Evolutionary conservation across 2,797 vertebrate species (phyloP).

Genomic region (Lophius americanus): DNA sequence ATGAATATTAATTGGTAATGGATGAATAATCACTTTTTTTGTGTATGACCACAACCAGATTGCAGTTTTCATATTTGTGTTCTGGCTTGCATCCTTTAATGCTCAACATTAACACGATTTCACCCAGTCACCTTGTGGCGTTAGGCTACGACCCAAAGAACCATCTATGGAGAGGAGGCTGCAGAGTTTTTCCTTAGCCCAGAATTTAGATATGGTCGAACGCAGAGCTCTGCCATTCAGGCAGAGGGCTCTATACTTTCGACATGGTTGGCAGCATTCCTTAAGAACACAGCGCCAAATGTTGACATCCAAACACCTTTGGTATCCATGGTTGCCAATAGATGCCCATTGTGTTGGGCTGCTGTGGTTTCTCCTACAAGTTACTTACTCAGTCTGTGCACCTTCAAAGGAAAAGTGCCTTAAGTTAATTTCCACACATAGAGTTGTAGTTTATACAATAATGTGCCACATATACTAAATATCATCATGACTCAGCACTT

Average conservation of each 20-base stretch:
- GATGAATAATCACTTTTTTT: slow-evolving; percentile 44
- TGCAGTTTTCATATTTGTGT: slow-evolving; percentile 11
- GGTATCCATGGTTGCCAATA: slow-evolving; percentile 47
- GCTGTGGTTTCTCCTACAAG: slow-evolving; percentile 45
- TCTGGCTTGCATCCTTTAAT: slow-evolving; percentile 47
- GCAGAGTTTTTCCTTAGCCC: slow-evolving; percentile 60
- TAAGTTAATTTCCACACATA: slow-evolving; percentile 67
- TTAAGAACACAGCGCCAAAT: slow-evolving; percentile 47
- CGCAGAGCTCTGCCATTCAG: not conserved
- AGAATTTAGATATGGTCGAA: slow-evolving; percentile 5
- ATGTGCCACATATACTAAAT: slow-evolving; percentile 48
- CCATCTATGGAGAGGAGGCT: slow-evolving; percentile 41
- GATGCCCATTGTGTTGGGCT: slow-evolving; percentile 51
- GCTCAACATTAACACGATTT: slow-evolving; percentile 61
- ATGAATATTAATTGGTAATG: slow-evolving; percentile 63
- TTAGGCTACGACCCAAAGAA: slow-evolving; percentile 78
- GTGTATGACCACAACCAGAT: slow-evolving; percentile 42
- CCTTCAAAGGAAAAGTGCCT: slow-evolving; percentile 81
- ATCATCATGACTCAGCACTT: slow-evolving; percentile 59
- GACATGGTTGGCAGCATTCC: slow-evolving; percentile 54
- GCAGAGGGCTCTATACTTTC: slow-evolving; percentile 20
- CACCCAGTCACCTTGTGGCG: slow-evolving; percentile 64
- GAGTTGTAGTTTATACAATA: slow-evolving; percentile 49
- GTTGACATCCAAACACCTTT: slow-evolving; percentile 47
- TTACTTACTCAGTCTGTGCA: slow-evolving; percentile 55